Conservation (phyloP, 2,888 invertebrate genomes). For the Heliconius aoede region DNA sequence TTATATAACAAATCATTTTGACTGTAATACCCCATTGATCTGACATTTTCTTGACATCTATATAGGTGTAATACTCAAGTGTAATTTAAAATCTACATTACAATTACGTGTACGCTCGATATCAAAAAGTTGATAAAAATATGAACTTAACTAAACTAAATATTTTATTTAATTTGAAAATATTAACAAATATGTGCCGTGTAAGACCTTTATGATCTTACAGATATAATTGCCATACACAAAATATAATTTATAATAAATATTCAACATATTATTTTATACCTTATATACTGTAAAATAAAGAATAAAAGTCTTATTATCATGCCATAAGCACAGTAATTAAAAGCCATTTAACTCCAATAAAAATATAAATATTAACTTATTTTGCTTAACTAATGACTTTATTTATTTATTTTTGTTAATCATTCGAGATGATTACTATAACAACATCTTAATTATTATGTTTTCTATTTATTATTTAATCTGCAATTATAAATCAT, state of each 20-base stretch:
- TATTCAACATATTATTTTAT: background rate
- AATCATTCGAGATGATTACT: background rate
- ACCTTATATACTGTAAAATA: background rate
- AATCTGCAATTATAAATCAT: background rate
- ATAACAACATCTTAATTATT: background rate
- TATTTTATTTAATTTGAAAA: background rate
- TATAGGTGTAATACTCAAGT: no score
- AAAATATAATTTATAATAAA: background rate
- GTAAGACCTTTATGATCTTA: background rate
- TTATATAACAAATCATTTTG: no score
- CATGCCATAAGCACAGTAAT: background rate
- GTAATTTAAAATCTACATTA: no score
- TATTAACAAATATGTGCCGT: background rate
- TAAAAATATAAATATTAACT: background rate
- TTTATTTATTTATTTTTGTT: conserved; percentile 3
- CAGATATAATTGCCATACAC: background rate
- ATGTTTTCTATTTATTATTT: background rate
- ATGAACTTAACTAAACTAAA: no score
- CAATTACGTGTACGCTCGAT: no score
- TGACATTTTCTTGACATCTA: no score
- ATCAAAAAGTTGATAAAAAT: no score
- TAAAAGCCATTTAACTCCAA: background rate
- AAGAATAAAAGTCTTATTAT: background rate
- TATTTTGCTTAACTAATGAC: background rate
- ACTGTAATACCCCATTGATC: no score